Evolutionary conservation across 2,797 vertebrate genomes (phyloP).

Genomic region (Hemitrygon akajei): DNA sequence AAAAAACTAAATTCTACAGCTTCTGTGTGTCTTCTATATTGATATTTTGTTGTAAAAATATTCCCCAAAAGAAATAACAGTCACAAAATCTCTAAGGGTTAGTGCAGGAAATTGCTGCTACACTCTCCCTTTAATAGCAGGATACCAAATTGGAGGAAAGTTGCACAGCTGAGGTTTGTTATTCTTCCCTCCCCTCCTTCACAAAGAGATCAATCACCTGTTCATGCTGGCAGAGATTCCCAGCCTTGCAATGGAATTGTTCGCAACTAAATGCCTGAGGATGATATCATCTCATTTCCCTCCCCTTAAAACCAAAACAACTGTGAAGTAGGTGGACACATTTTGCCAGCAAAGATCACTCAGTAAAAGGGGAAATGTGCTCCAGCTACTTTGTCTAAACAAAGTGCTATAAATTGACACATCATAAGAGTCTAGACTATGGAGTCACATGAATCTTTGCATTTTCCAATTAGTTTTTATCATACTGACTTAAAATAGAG

Average conservation of each 20-base stretch:
- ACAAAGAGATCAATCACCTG: too few relatives aligned
- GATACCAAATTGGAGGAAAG: not conserved
- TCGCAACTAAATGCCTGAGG: too few relatives aligned
- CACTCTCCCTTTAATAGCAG: not conserved
- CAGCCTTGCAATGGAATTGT: too few relatives aligned
- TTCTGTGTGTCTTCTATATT: not conserved
- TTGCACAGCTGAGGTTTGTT: not conserved
- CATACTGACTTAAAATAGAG: too few relatives aligned
- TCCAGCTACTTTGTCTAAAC: not conserved
- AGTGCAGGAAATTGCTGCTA: not conserved
- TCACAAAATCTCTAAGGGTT: not conserved
- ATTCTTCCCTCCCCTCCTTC: not conserved
- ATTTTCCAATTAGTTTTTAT: not conserved
- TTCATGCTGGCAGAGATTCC: too few relatives aligned
- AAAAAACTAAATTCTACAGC: not conserved
- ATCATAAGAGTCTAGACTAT: not conserved
- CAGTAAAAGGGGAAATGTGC: not conserved
- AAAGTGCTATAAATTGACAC: not conserved
- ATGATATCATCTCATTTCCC: too few relatives aligned
- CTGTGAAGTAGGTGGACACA: too few relatives aligned
- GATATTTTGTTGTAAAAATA: not conserved
- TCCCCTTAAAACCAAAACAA: too few relatives aligned
- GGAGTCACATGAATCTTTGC: not conserved
- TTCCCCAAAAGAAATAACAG: not conserved
- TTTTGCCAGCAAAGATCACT: too few relatives aligned